Base-by-base conservation (phyloP, 1,140 invertebrate species). In the Gryllus bimaculatus region DNA sequence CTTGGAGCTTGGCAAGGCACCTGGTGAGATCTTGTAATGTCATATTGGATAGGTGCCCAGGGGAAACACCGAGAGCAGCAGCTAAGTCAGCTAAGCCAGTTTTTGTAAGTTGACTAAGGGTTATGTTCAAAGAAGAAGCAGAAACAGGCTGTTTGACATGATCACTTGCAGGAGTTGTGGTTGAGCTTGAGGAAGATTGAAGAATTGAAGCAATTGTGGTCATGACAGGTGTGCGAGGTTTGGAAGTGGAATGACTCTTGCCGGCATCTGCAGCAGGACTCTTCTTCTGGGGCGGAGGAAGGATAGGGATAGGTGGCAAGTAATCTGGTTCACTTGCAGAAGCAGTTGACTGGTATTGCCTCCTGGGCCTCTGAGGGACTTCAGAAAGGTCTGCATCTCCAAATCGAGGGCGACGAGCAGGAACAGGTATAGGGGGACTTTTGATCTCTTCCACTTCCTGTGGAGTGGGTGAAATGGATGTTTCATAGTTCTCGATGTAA, bases 81-180 rank as follows among this genome's bases (percentile, higher is more conserved):
- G 94, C 93, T 80, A 96, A 85, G 77, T 96, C 93, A 81, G 92
- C 91, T 81, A 95, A 89, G 80, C 93, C 93, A 82, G 93, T 90
- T 7, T 93, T 92, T 12, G 94, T 92, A 49, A 96, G 86, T 84
- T 96, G 93, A 82, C 90, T 93, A 73, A 95, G 86, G 0, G 93
- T 95, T 74, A 95, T 94, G 84, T 95, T 92, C 15, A 90, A 85
- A 47, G 89, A 85, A 4, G 80, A 78, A 26, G 78, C 76, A 81
- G 84, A 20, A 75, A 83, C 20, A 74, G 83, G 54, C 82, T 79
- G 78, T 83, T 82, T 82, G 79, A 82, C 83, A 26, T 81, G 48
- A 39, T 82, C n/a, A 75, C 66, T 47, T 26, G n/a, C 48, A 48
- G 47, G 18, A 21, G 80, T 78, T 20, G 81, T 74, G 74, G 82